Evolutionary conservation across 1,140 invertebrate genomes (phyloP), one percentile per base, ranked within the genome.

Genomic region (Tetranychus cinnabarinus): DNA sequence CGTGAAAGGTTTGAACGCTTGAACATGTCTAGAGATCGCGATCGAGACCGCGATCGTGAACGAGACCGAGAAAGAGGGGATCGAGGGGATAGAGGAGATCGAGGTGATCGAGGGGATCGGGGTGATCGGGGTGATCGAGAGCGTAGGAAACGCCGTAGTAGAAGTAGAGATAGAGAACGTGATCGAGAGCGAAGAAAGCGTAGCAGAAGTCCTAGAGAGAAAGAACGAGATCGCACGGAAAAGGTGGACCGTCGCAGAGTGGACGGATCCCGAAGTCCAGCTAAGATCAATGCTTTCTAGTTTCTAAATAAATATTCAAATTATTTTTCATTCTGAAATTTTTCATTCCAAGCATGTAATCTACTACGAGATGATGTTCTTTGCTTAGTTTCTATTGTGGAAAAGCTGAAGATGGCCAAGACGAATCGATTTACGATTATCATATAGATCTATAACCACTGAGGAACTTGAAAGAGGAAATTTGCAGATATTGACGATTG

Each of bases 301-400:
- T 42, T 42, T 10, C 39, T 10, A 10, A 42, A 42, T 23, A 23
- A 23, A 23, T 23, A 42, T 87, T 89, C 67, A 78, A 88, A 60
- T 93, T 92, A 70, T 85, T 92, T 58, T 88, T 86, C 42, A 88
- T 88, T 52, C 91, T 91, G 74, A 78, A 85, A 68, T 69, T 52
- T 15, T n/a, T 52, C 48, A 52, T 52, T 52, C n/a, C 33, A 8
- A 52, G 48, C 15, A 33, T 23, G 15, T 5, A 15, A 52, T 6
- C 48, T 8, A 15, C 48, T n/a, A 5, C 33, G 4, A 52, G 6
- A 23, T 52, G n/a, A 15, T 52, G 15, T 15, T n/a, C 33, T 6
- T 52, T 23, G 8, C 15, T 52, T 33, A 15, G 48, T 8, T 33
- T 33, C 15, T 8, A 52, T n/a, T 52, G 31, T 33, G 5, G n/a